phyloP scores from a whole-genome alignment of 2,888 invertebrate species.

The Drosophila demipolita region DNA sequence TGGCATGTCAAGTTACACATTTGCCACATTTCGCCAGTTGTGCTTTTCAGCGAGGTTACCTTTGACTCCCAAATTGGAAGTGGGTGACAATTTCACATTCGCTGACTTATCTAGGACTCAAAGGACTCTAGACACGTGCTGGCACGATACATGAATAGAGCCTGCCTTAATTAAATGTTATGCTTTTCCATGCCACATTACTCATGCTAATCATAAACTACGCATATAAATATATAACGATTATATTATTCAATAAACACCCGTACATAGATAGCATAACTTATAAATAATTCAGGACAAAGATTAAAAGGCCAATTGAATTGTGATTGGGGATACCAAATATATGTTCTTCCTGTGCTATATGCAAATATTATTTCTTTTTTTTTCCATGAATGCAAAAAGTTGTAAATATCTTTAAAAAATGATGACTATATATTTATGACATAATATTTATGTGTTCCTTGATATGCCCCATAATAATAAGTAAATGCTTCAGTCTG shows the following conservation, averaged over 20 bases:
- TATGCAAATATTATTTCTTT: too few relatives aligned
- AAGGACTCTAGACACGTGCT: constrained; percentile 37
- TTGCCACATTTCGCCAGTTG: constrained; percentile 41
- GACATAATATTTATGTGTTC: neutral
- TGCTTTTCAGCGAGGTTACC: constrained; percentile 29
- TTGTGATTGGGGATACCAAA: neutral
- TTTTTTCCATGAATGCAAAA: too few relatives aligned
- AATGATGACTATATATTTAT: neutral
- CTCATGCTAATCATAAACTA: constrained; percentile 16
- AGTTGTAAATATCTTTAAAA: neutral
- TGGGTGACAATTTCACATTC: constrained; percentile 38
- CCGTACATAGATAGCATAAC: neutral
- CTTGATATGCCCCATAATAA: neutral
- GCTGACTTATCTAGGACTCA: constrained; percentile 25
- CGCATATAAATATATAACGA: neutral
- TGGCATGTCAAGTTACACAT: constrained; percentile 53
- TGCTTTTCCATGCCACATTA: constrained; percentile 5
- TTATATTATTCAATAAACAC: constrained; percentile 5
- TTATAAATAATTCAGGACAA: neutral
- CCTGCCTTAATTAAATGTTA: constrained; percentile 3
- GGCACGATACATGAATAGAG: constrained; percentile 34
- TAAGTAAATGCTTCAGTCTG: neutral
- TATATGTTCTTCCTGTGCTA: too few relatives aligned
- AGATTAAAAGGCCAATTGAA: too few relatives aligned
- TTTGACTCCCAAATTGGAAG: constrained; percentile 6